Conservation (phyloP, 1,140 invertebrate species). For the Cepaea nemoralis region DNA sequence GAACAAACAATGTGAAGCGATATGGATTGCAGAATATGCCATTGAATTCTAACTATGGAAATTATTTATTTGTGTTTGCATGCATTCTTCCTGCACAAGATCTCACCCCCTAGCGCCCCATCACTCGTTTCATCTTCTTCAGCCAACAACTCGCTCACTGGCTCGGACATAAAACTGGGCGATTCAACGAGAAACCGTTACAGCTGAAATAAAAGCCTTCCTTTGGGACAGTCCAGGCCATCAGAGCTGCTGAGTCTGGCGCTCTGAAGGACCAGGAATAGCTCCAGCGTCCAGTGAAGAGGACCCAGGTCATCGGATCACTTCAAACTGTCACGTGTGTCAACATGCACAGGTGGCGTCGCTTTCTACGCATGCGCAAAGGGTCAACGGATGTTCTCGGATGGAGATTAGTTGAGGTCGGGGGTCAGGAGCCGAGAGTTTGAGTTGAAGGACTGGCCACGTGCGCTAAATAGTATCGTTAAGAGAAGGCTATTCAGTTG, state of each 20-base stretch:
- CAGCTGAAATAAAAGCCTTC: background rate
- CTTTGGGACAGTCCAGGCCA: background rate
- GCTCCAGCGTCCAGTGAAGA: background rate
- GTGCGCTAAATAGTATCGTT: constrained; percentile 7
- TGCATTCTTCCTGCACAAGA: too few species aligned
- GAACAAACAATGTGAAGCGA: too few species aligned
- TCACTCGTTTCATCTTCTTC: too few species aligned
- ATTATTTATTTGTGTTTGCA: too few species aligned
- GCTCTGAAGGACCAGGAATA: background rate
- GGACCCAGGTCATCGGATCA: constrained; percentile 15
- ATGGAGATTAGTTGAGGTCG: constrained; percentile 19
- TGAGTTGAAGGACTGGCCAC: background rate
- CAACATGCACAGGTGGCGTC: constrained; percentile 38
- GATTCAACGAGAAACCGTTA: background rate
- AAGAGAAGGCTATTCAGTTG: background rate
- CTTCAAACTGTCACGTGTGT: constrained; percentile 39
- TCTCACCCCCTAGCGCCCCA: too few species aligned
- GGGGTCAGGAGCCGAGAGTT: constrained; percentile 7
- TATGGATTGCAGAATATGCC: too few species aligned
- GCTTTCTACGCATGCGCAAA: constrained; percentile 26
- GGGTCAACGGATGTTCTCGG: constrained; percentile 24
- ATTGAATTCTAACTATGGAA: too few species aligned
- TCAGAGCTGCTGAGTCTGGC: background rate
- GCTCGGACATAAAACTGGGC: background rate
- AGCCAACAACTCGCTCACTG: background rate